phyloP scores from a whole-genome alignment of 2,113 vertebrate species.

The Anas platyrhynchos region DNA sequence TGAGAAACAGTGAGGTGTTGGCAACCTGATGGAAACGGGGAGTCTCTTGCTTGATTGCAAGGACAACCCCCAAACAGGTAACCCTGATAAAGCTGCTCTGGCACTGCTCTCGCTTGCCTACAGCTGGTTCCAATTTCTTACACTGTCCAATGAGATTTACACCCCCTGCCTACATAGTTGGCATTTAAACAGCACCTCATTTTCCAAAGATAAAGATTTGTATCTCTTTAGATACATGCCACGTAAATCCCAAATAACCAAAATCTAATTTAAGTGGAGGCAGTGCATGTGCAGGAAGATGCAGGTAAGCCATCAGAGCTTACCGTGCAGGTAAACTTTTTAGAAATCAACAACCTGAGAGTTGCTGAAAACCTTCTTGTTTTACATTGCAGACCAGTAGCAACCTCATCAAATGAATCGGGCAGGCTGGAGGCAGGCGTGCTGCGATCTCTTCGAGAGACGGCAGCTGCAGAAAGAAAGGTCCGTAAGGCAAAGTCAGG shows the following conservation, averaged over 20 bases:
- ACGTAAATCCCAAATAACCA: fast-evolving
- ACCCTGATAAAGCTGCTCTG: not conserved
- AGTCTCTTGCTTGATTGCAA: not conserved
- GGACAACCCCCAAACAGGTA: not conserved
- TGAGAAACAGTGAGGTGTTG: not conserved
- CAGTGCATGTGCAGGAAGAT: fast-evolving
- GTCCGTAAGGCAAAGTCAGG: not conserved
- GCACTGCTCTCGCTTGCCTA: not conserved
- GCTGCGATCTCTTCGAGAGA: not conserved
- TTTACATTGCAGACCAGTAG: not conserved
- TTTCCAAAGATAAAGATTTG: not conserved
- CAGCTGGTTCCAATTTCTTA: not conserved
- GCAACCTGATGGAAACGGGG: not conserved
- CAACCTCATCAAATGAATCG: not conserved
- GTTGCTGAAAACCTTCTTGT: not conserved
- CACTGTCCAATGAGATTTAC: not conserved
- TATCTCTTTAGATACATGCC: fast-evolving
- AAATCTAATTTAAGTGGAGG: fast-evolving
- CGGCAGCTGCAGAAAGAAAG: not conserved
- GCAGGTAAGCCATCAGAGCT: not conserved
- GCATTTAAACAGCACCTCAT: not conserved
- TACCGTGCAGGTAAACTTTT: not conserved
- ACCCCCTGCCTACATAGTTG: not conserved
- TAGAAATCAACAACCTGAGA: not conserved
- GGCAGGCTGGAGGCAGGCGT: not conserved